A percentile compares a stretch with the other conserved stretches of the same genome.
phyloP scores from a whole-genome alignment of 1,140 invertebrate species.

The Habropoda laboriosa region DNA sequence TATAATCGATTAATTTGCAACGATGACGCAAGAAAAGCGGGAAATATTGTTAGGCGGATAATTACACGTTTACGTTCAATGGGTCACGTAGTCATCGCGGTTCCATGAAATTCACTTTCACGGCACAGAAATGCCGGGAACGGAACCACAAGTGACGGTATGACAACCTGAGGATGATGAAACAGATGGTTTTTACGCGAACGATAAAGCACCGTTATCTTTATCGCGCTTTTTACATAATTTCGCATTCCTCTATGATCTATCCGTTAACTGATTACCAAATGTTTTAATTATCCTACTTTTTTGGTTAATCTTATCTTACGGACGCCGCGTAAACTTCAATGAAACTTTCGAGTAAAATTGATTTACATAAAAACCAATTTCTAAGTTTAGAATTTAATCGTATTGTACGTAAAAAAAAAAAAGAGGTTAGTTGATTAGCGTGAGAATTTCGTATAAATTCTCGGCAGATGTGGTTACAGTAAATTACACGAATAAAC shows the following conservation, averaged over 20 bases:
- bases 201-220: background rate
- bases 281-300: too few relatives aligned
- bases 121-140: background rate
- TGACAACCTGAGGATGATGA: constrained; percentile 4
- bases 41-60: background rate
- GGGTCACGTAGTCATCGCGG: constrained; percentile 1
- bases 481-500: too few relatives aligned
- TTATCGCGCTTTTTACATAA: background rate
- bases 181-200: background rate
- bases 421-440: too few relatives aligned
- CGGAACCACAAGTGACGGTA: background rate
- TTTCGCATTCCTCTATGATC: background rate
- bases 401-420: too few relatives aligned
- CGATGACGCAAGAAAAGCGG: too few relatives aligned
- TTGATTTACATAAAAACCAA: background rate
- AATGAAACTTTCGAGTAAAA: background rate
- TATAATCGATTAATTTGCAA: background rate
- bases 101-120: constrained; percentile 48
- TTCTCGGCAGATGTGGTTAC: too few relatives aligned
- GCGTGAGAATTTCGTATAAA: too few relatives aligned
- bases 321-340: background rate
- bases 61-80: background rate
- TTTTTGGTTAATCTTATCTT: background rate
- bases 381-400: too few relatives aligned
- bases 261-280: background rate